phyloP scores from a whole-genome alignment of 2,113 vertebrate species.

The Eupsittula cactorum region DNA sequence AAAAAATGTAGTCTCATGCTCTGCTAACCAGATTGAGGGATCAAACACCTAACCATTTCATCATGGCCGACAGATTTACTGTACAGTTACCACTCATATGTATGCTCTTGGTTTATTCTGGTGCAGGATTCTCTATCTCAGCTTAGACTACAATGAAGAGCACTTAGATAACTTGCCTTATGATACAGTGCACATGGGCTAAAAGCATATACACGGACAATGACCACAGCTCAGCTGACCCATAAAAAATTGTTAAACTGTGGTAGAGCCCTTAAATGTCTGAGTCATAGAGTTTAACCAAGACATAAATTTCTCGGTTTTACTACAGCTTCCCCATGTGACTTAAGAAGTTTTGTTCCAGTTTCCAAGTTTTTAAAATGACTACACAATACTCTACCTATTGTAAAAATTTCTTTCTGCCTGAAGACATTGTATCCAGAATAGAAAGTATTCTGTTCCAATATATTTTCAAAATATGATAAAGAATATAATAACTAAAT shows the following conservation, averaged over 20 bases:
- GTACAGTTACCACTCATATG: accelerated
- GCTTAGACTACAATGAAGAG: not conserved
- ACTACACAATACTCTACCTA: not conserved
- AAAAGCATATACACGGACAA: not conserved
- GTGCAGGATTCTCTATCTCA: accelerated
- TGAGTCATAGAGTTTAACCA: not conserved
- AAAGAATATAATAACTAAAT: not conserved
- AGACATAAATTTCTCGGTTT: not conserved
- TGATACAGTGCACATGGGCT: not conserved
- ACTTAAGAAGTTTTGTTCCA: not conserved
- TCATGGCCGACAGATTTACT: not conserved
- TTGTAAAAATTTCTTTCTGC: not conserved
- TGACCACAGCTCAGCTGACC: not conserved
- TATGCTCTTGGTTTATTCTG: not conserved
- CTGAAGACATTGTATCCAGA: not conserved
- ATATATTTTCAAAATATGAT: not conserved
- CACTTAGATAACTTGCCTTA: not conserved
- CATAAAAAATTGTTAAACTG: not conserved
- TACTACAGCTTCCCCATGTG: not conserved
- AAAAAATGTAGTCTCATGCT: not conserved
- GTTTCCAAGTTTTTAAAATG: not conserved
- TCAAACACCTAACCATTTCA: not conserved
- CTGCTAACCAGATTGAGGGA: not conserved
- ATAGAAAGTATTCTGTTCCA: not conserved
- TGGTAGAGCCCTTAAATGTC: not conserved